Evolutionary conservation across 1,140 invertebrate genomes (phyloP).

Genomic region (Halotydeus destructor): DNA sequence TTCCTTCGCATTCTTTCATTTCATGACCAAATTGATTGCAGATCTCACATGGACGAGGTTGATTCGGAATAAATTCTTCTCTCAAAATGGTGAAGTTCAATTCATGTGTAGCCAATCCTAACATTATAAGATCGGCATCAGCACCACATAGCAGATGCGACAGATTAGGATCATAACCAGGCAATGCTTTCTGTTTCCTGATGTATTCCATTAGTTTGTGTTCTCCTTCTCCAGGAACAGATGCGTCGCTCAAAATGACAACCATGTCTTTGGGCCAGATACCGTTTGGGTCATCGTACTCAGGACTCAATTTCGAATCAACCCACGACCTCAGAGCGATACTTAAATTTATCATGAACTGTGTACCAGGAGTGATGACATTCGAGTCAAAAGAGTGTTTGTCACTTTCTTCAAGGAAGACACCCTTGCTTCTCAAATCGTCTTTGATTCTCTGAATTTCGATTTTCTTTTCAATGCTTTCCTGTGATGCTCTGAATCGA

Average conservation of each 20-base stretch:
- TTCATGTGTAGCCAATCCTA: constrained; percentile 94
- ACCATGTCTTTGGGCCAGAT: constrained; percentile 13
- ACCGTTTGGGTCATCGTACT: neutral
- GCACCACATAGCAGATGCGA: constrained; percentile 93
- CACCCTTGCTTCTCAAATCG: constrained; percentile 45
- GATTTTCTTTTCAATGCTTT: constrained; percentile 65
- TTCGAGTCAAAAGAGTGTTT: constrained; percentile 91
- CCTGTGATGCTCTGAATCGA: constrained; percentile 88
- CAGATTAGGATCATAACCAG: constrained; percentile 92
- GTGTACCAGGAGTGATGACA: constrained; percentile 83
- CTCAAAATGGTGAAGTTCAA: constrained; percentile 93
- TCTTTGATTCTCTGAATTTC: constrained; percentile 53
- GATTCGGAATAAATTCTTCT: constrained; percentile 96
- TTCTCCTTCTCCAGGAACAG: constrained; percentile 92
- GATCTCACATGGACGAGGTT: constrained; percentile 83
- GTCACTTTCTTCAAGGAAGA: constrained; percentile 51
- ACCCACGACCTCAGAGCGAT: constrained; percentile 88
- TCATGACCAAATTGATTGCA: constrained; percentile 91
- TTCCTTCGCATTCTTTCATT: constrained; percentile 71
- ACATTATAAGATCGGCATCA: constrained; percentile 35
- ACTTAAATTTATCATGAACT: constrained; percentile 42
- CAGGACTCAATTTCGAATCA: constrained; percentile 37
- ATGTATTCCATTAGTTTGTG: constrained; percentile 99
- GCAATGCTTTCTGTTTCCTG: constrained; percentile 78
- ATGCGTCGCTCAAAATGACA: constrained; percentile 86